Conservation (phyloP, 1,140 invertebrate species). For the Centruroides vittatus region DNA sequence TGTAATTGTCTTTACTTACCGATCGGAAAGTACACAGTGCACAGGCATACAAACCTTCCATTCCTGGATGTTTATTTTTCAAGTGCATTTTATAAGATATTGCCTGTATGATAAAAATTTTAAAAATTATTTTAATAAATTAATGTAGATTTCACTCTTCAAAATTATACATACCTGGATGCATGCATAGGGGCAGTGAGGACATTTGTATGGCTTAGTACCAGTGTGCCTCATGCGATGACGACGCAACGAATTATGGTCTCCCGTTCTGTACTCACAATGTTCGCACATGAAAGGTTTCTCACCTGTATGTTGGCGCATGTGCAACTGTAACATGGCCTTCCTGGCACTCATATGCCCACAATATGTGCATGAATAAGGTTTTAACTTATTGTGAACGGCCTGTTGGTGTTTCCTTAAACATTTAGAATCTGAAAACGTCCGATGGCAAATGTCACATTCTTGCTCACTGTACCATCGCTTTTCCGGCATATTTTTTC, state of each 20-base stretch:
- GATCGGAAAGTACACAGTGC: conserved; percentile 27
- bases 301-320: conserved; percentile 55
- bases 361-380: conserved; percentile 58
- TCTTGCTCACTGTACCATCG: conserved; percentile 44
- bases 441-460: conserved; percentile 51
- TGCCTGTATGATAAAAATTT: conserved; percentile 26
- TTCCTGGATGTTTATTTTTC: conserved; percentile 43
- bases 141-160: too few relatives aligned
- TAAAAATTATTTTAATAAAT: too few relatives aligned
- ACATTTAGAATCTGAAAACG: conserved; percentile 56
- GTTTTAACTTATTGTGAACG: conserved; percentile 60
- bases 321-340: conserved; percentile 46
- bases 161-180: conserved; percentile 34
- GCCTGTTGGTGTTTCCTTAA: conserved; percentile 58
- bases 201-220: conserved; percentile 51
- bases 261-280: conserved; percentile 57
- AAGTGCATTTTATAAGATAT: conserved; percentile 50
- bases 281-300: conserved; percentile 64
- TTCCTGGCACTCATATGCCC: conserved; percentile 46
- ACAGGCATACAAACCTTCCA: conserved; percentile 35
- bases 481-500: conserved; percentile 22
- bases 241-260: conserved; percentile 64
- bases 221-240: conserved; percentile 63
- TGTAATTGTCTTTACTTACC: conserved; percentile 29
- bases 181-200: conserved; percentile 48